Evolutionary conservation across 1,140 invertebrate genomes (phyloP), one percentile per base, ranked within the genome.

Genomic region (Copidosoma floridanum): DNA sequence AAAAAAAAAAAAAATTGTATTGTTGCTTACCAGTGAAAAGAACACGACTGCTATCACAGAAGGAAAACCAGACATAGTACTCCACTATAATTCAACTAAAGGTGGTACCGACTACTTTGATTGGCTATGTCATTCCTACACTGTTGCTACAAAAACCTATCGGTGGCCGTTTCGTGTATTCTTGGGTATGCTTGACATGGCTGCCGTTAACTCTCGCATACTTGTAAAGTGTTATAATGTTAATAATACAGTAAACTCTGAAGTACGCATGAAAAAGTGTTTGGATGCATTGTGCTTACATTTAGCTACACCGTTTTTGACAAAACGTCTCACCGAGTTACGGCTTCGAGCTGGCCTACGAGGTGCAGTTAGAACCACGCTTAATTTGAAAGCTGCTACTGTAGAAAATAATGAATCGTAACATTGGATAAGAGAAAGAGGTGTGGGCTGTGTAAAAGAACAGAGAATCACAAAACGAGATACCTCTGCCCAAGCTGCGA

Each of bases 61-160:
- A 32, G 44, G 55, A 6, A 67, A 70, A 58, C 65, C 63, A 6
- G 47, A 65, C 11, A 64, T 68, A 11, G 54, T 69, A 29, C 40
- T 50, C 14, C 41, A 57, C 24, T 65, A 68, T 40, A 69, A 67
- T 53, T 32, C 23, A 50, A 70, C 58, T 16, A 70, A 67, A 57
- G 51, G 62, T 11, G 67, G 65, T 4, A 65, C 61, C 8, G 67
- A 65, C 69, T 27, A 29, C 18, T 63, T 69, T 51, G 68, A 68
- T 40, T n/a, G 24, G 16, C 46, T 64, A 43, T 66, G 66, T 46
- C 59, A 69, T 35, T 26, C 43, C 2, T 65, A 61, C 38, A 55
- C 56, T 3, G 51, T 54, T 2, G 18, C 20, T 7, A 26, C 63
- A 24, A 51, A 52, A 48, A 68, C 61, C 3, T 53, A 57, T 8